Base-by-base conservation (phyloP, 2,797 vertebrate species). In the Pelodytes ibericus region DNA sequence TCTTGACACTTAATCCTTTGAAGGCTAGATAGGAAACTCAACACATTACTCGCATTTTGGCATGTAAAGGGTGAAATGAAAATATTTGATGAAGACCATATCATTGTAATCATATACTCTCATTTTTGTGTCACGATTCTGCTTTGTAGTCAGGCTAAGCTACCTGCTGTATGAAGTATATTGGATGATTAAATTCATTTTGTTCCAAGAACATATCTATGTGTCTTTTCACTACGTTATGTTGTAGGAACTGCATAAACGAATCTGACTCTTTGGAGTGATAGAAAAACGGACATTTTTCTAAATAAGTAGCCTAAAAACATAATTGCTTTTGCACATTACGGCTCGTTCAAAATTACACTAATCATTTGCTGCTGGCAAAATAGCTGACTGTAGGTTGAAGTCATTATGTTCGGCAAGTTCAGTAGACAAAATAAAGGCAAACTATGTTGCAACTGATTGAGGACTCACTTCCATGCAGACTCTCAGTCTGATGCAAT, bases 331-430 rank as follows among this genome's bases (percentile, higher is more conserved):
- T 81, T 61, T 86, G 49, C 62, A 27, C 67, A 76, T 79, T 81
- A 77, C 31, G 76, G 33, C 79, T 78, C 57, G 67, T 83, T 85
- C 75, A 86, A 80, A 84, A 63, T 63, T 82, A 83, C 80, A 81
- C 10, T 82, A 15, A 72, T 7, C 2, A 61, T 83, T 84, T 83
- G 81, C 79, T 76, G 31, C 51, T 77, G 62, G 49, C 78, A 18
- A 81, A 80, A 72, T 29, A 82, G 10, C 59, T 84, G 81, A 82
- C 73, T 75, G 77, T 84, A 82, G 67, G 74, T 77, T 72, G 49
- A 79, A 83, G 70, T 86, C 67, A 78, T 71, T 87, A 74, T 80
- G 81, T 71, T 72, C 10, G 2, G 64, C 83, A 83, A 76, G 27
- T 24, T 61, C 36, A 85, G 81, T 29, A 84, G 76, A 27, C 76